Evolutionary conservation across 1,140 invertebrate genomes (phyloP).

Genomic region (Doryteuthis pealeii): DNA sequence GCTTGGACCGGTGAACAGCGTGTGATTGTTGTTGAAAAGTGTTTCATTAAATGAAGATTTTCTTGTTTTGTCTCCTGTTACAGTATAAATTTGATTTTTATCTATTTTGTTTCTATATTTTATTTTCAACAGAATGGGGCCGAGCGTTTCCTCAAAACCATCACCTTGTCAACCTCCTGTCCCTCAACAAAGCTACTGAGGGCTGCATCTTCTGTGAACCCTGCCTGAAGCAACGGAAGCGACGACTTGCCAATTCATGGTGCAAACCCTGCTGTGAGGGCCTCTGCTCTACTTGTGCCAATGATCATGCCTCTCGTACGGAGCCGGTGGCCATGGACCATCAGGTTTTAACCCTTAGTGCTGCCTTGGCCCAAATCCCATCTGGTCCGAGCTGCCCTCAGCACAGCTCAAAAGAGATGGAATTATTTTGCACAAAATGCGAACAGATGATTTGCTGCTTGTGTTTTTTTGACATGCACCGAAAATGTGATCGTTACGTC

Average conservation of each 20-base stretch:
- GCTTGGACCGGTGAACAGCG: no score
- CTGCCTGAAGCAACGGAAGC: not conserved
- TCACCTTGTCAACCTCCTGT: not conserved
- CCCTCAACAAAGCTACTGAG: not conserved
- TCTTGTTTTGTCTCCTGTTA: no score
- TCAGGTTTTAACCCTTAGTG: not conserved
- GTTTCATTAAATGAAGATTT: no score
- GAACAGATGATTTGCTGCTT: conserved; percentile 1
- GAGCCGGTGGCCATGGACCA: not conserved
- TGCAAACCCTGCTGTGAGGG: not conserved
- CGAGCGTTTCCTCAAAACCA: conserved; percentile 4
- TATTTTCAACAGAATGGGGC: not conserved
- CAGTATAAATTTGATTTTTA: no score
- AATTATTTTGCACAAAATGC: not conserved
- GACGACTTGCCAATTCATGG: not conserved
- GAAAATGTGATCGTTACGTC: not conserved
- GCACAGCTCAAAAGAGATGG: conserved; percentile 1
- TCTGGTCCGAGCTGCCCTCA: not conserved
- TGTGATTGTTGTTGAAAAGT: no score
- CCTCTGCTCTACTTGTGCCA: not conserved
- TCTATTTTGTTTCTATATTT: not conserved
- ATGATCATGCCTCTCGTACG: not conserved
- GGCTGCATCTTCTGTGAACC: not conserved
- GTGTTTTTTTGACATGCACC: conserved; percentile 2
- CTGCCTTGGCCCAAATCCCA: not conserved